Evolutionary conservation across 2,797 vertebrate genomes (phyloP).

Genomic region (Chrosomus eos): DNA sequence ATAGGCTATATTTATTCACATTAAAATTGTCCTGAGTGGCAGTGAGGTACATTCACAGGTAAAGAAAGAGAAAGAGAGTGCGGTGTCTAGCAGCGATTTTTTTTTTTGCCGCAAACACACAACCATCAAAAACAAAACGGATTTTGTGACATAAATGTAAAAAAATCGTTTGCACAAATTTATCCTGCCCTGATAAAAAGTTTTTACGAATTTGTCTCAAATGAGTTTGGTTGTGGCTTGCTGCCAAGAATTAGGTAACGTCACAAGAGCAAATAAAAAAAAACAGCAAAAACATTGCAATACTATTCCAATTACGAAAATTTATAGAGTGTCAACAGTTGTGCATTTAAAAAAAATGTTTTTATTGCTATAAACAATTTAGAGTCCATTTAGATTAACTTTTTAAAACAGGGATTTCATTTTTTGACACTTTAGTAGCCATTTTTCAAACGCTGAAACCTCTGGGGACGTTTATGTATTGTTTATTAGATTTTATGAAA

Average conservation of each 20-base stretch:
- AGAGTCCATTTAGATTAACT: not conserved
- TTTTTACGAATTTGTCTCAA: slow-evolving; percentile 3
- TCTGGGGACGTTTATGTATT: not conserved
- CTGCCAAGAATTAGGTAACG: not conserved
- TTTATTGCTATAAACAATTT: not conserved
- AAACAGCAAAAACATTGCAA: not conserved
- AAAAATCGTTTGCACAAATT: not conserved
- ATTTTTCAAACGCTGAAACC: not conserved
- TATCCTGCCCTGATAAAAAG: not conserved
- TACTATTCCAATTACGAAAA: not conserved
- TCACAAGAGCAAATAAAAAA: not conserved
- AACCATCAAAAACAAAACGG: not conserved
- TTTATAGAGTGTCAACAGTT: not conserved
- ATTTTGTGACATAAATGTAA: not conserved
- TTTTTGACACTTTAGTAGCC: not conserved
- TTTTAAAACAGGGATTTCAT: not conserved
- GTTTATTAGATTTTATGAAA: not conserved
- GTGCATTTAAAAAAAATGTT: too few relatives aligned
- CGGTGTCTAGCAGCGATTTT: not conserved
- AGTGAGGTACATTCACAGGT: not conserved
- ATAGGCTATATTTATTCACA: not conserved
- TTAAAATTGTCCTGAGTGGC: not conserved
- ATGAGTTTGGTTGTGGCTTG: not conserved
- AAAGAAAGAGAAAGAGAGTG: not conserved
- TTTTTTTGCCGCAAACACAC: too few relatives aligned